phyloP scores from a whole-genome alignment of 2,113 vertebrate species.

The Aptenodytes patagonicus region DNA sequence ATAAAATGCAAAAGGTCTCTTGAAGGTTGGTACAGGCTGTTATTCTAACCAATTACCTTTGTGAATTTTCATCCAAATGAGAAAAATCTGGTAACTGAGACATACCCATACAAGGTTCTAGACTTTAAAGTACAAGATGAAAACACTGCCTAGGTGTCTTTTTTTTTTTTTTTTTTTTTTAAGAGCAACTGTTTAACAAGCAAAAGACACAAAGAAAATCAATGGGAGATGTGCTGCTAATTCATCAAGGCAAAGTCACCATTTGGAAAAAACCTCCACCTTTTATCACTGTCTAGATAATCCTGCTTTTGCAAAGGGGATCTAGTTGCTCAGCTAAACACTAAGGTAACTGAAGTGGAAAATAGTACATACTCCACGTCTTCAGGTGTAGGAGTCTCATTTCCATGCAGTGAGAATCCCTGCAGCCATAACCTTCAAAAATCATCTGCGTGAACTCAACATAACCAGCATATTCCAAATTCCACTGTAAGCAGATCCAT shows the following conservation, averaged over 20 bases:
- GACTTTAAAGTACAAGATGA: neutral
- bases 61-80: neutral
- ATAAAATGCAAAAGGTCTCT: slow-evolving; percentile 8
- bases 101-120: neutral
- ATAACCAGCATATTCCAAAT: neutral
- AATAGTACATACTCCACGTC: neutral
- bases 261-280: neutral
- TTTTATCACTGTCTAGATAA: neutral
- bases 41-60: neutral
- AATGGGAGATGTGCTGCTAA: neutral
- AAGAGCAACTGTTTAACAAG: neutral
- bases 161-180: too few relatives aligned
- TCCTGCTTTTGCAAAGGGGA: neutral
- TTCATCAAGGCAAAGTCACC: neutral
- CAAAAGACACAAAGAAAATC: neutral
- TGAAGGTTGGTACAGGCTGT: neutral
- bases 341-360: neutral
- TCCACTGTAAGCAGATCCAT: neutral
- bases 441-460: neutral
- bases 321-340: neutral
- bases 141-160: neutral
- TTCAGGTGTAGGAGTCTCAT: neutral
- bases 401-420: neutral
- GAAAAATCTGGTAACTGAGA: neutral
- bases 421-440: neutral